A percentile compares a stretch with the other conserved stretches of the same genome.
Conservation (phyloP, 2,113 vertebrate species). For the Turdus rufiventris region DNA sequence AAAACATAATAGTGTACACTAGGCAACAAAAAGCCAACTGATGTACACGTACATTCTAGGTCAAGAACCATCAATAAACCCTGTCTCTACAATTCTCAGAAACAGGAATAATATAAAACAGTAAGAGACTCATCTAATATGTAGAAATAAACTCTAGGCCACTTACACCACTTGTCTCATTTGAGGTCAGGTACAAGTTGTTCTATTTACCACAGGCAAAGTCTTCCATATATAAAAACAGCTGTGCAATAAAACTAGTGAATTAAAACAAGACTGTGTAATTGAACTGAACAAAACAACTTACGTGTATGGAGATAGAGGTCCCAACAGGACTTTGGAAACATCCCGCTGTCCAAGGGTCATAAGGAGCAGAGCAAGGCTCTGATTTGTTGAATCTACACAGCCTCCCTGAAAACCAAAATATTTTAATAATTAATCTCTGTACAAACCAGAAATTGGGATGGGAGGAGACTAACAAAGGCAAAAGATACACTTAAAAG, state of each 20-base stretch:
- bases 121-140: not conserved
- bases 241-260: not conserved
- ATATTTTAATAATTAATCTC: conserved; percentile 65
- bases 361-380: conserved; percentile 90
- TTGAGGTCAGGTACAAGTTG: not conserved
- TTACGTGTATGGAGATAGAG: conserved; percentile 96
- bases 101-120: not conserved
- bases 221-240: not conserved
- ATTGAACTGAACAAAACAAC: conserved; percentile 51
- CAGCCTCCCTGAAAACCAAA: conserved; percentile 88
- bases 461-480: not conserved
- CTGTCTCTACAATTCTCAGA: not conserved
- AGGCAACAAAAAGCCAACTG: not conserved
- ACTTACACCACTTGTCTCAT: not conserved
- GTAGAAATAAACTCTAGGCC: not conserved
- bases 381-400: conserved; percentile 95
- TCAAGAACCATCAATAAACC: not conserved
- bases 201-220: not conserved
- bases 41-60: not conserved
- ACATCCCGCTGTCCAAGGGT: conserved; percentile 96
- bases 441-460: conserved; percentile 43
- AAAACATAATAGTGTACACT: not conserved
- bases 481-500: not conserved
- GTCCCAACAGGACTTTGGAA: conserved; percentile 92
- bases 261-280: not conserved